Base-by-base conservation (phyloP, 2,888 invertebrate species). In the Coelopa pilipes region DNA sequence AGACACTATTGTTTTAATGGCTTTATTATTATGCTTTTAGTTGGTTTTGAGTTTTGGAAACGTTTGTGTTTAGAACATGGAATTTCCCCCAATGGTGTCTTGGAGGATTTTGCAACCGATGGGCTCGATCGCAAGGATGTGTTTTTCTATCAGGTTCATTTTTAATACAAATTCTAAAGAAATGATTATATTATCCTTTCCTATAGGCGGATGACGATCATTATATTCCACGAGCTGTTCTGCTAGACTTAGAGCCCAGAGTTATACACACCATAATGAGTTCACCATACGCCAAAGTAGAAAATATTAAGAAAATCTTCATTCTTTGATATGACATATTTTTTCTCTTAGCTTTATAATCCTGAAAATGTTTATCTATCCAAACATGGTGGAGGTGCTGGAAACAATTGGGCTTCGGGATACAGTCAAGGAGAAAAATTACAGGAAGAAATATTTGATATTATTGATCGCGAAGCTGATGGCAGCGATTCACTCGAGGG, bases 31-130 rank as follows among this genome's bases (percentile, higher is more conserved):
- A n/a, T 7, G 24, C 34, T 67, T 67, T 67, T 13, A 93, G 94
- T 97, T 90, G 99, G 99, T 49, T 98, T 98, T 89, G 99, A 99
- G 88, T 99, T 99, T 89, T 99, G 99, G 99, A 99, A 99, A 87
- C 94, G 97, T 82, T 89, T 99, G 70, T 99, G 99, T 87, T 92
- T 94, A 70, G 99, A 99, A 84, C 99, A 99, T 89, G 99, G 98
- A 0, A 99, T 99, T 81, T 98, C 95, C 82, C 96, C 96, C 1
- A 97, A 96, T 86, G 99, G 99, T n/a, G 96, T 96, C 75, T 89
- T 98, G 74, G 96, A 98, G 86, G 95, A 96, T 80, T 87, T 85
- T 59, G 98, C 97, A 0, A 95, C 95, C 0, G 97, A 98, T 84
- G 97, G 97, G 13, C 92, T 94, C 2, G 99, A 99, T 86, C 91